These are phyloP conservation scores for Gobio occitaniae DNA, from an alignment of 2,797 vertebrate species.

Conservation along the genomic window DNA sequence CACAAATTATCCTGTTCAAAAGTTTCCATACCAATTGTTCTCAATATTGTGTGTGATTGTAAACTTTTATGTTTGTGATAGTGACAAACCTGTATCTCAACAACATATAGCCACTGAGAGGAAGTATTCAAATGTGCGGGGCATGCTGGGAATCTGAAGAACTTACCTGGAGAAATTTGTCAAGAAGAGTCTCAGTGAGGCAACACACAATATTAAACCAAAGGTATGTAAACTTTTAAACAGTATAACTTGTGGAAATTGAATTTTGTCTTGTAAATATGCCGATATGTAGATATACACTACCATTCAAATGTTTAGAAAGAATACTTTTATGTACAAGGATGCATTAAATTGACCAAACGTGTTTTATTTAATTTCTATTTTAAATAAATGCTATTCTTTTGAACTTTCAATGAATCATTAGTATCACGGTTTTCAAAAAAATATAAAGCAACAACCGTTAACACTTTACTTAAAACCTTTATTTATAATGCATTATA, in stretches of 20 bases:
- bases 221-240: neutral
- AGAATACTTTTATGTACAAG: too few species aligned
- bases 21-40: neutral
- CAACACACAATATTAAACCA: neutral
- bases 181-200: neutral
- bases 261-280: neutral
- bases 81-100: neutral
- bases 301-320: neutral
- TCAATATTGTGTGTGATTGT: neutral
- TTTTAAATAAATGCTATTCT: too few species aligned
- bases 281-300: neutral
- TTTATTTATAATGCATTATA: too few species aligned
- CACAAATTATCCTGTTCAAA: neutral
- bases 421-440: too few species aligned
- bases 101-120: neutral
- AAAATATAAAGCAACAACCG: too few species aligned
- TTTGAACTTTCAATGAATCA: too few species aligned
- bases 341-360: too few species aligned
- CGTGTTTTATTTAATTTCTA: too few species aligned
- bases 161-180: neutral
- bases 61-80: neutral
- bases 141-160: neutral
- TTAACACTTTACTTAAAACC: too few species aligned
- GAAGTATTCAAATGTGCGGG: neutral
- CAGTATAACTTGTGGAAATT: neutral